Evolutionary conservation across 1,140 invertebrate species (phyloP).

Genomic region (Gonioctena quinquepunctata): DNA sequence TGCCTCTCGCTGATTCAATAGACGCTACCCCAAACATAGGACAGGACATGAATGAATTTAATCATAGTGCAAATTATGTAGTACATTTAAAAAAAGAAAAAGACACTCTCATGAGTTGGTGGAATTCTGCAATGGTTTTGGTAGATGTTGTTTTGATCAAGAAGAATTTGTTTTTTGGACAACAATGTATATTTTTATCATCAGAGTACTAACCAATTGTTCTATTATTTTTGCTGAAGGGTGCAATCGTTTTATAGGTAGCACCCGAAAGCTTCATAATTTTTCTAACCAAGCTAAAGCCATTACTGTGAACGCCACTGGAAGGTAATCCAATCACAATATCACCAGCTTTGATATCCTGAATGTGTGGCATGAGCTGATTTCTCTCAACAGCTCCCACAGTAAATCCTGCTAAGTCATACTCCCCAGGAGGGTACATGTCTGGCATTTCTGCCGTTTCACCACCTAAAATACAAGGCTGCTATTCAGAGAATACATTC

Average conservation of each 20-base stretch:
- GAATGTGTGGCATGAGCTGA: constrained; percentile 73
- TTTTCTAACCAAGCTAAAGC: constrained; percentile 91
- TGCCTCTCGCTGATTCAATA: too few species aligned
- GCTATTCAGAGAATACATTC: too few species aligned
- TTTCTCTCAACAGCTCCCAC: constrained; percentile 86
- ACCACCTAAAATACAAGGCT: constrained; percentile 65
- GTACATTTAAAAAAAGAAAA: too few species aligned
- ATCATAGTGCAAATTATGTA: too few species aligned
- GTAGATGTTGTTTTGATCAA: too few species aligned
- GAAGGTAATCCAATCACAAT: constrained; percentile 86
- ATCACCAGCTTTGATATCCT: constrained; percentile 77
- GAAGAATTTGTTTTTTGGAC: too few species aligned
- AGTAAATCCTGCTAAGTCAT: constrained; percentile 94
- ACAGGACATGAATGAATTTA: too few species aligned
- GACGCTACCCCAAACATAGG: too few species aligned
- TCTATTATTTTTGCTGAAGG: constrained; percentile 70
- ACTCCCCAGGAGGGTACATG: constrained; percentile 84
- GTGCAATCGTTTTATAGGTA: constrained; percentile 71
- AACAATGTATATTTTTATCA: too few species aligned
- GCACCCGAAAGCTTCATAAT: constrained; percentile 72
- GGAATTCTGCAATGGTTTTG: too few species aligned
- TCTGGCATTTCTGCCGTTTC: constrained; percentile 97
- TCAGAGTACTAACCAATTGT: constrained; percentile 62
- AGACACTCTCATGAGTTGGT: too few species aligned
- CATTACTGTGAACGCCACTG: constrained; percentile 93